These are phyloP conservation scores for Brachyopa scutellaris DNA, from an alignment of 2,888 invertebrate species.

Conservation along the genomic window DNA sequence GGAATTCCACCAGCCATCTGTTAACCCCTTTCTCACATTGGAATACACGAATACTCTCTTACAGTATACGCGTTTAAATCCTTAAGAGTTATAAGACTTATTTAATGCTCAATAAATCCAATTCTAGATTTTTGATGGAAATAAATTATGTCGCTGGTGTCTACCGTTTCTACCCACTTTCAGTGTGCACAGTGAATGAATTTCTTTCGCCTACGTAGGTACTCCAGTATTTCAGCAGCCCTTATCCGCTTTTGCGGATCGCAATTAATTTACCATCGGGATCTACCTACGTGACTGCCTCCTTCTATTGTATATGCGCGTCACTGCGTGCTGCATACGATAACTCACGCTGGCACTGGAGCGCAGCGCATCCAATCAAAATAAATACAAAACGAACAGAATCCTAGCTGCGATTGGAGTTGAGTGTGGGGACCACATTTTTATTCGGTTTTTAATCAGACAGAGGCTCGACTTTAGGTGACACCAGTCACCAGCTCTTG, in stretches of 20 bases:
- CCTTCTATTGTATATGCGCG: neutral
- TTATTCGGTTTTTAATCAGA: neutral
- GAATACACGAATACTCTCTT: neutral
- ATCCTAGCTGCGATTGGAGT: slow-evolving; percentile 8
- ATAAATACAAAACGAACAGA: slow-evolving; percentile 19
- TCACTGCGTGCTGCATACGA: neutral
- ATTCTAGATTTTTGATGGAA: slow-evolving; percentile 58
- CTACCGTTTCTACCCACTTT: slow-evolving; percentile 61
- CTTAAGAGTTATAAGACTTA: slow-evolving; percentile 14
- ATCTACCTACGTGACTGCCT: slow-evolving; percentile 40
- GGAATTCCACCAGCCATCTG: neutral
- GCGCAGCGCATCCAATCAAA: slow-evolving; percentile 46
- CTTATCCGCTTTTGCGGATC: slow-evolving; percentile 55
- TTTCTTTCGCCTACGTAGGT: slow-evolving; percentile 48
- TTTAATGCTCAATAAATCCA: slow-evolving; percentile 45
- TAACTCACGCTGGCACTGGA: slow-evolving; percentile 37
- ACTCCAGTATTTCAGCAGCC: slow-evolving; percentile 14
- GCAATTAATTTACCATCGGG: slow-evolving; percentile 59
- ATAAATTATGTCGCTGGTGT: slow-evolving; percentile 61
- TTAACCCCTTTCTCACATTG: neutral
- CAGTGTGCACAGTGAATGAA: slow-evolving; percentile 10
- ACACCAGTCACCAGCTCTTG: slow-evolving; percentile 38
- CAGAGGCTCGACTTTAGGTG: slow-evolving; percentile 6
- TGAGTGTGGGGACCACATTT: slow-evolving; percentile 22
- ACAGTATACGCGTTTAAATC: neutral